These are phyloP conservation scores for Troides oblongomaculatus DNA, from an alignment of 2,888 invertebrate species.

Conservation along the genomic window DNA sequence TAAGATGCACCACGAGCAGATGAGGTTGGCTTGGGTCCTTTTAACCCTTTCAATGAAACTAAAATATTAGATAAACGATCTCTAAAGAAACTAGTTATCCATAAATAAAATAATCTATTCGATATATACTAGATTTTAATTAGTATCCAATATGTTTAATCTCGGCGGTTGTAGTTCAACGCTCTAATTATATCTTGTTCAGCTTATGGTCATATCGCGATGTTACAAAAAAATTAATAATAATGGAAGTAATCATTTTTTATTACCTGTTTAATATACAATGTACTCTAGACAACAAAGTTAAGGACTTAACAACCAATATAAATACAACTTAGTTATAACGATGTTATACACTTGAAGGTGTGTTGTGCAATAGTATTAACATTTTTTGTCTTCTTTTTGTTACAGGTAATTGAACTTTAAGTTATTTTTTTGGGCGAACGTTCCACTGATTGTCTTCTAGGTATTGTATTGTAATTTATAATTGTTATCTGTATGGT, in stretches of 20 bases:
- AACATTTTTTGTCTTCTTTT: slow-evolving; percentile 46
- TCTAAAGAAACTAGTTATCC: no score
- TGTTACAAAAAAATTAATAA: not conserved
- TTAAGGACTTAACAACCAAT: not conserved
- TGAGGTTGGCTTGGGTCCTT: no score
- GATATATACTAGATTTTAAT: no score
- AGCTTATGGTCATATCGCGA: slow-evolving; percentile 2
- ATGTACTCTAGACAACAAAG: slow-evolving; percentile 7
- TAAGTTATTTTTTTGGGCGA: slow-evolving; percentile 39
- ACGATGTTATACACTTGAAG: slow-evolving; percentile 7
- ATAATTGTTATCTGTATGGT: slow-evolving; percentile 16
- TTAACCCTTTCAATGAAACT: no score
- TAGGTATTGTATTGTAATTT: slow-evolving; percentile 26
- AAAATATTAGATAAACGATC: no score
- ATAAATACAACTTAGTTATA: slow-evolving; percentile 8
- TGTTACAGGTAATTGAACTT: slow-evolving; percentile 65
- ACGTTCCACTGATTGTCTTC: slow-evolving; percentile 22
- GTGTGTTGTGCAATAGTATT: slow-evolving; percentile 38
- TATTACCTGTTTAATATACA: slow-evolving; percentile 2
- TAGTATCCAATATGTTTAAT: no score
- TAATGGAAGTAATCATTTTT: not conserved
- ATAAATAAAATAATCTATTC: no score
- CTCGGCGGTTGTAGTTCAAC: no score
- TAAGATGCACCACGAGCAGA: no score
- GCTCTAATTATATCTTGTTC: not conserved